Conservation (phyloP, 2,888 invertebrate genomes). For the Scaptomyza flava region DNA sequence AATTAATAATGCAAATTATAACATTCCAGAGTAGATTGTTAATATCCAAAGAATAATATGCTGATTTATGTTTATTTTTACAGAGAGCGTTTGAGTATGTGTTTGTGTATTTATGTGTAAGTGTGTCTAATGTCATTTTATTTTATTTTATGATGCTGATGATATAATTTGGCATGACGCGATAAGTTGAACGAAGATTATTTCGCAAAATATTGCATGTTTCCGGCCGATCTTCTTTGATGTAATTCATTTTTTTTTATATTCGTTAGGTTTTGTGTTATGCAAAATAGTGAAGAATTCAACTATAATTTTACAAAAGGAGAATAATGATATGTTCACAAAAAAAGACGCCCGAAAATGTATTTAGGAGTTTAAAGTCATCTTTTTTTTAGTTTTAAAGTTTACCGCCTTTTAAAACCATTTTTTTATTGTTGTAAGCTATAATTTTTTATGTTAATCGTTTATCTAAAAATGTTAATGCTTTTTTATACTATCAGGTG, state of each 20-base stretch:
- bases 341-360: no score
- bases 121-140: constrained; percentile 3
- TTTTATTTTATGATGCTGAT: constrained; percentile 28
- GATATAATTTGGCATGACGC: constrained; percentile 34
- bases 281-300: no score
- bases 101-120: constrained; percentile 9
- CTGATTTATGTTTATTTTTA: constrained; percentile 41
- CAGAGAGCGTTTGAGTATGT: constrained; percentile 31
- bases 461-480: no score
- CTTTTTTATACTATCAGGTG: no score
- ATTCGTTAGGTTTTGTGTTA: constrained; percentile 1
- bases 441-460: background rate
- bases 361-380: no score
- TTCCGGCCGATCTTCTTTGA: constrained; percentile 4
- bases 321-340: no score
- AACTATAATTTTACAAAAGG: background rate
- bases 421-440: background rate
- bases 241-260: background rate
- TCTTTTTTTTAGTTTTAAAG: no score
- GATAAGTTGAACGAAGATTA: constrained; percentile 18
- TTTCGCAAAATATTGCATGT: constrained; percentile 31
- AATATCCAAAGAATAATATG: constrained; percentile 43
- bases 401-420: background rate
- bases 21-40: constrained; percentile 66
- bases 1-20: constrained; percentile 70